Conservation (phyloP, 2,888 invertebrate species). For the Odontothrips loti region DNA sequence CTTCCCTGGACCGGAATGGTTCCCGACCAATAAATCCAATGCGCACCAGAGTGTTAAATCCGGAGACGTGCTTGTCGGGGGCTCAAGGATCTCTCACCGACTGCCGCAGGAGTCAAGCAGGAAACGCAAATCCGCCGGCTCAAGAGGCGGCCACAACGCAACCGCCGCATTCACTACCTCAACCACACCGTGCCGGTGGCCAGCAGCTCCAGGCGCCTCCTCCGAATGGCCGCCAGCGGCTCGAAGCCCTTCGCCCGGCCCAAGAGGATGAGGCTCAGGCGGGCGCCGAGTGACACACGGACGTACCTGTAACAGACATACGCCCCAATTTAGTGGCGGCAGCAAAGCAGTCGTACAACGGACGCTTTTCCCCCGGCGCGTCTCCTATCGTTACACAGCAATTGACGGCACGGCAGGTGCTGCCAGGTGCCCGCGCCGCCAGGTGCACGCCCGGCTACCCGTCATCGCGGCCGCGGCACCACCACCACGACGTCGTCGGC, state of each 20-base stretch:
- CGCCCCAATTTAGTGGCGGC: not conserved
- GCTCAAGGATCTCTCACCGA: no score
- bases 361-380: not conserved
- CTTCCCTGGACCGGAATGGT: not conserved
- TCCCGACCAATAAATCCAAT: no score
- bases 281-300: not conserved
- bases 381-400: not conserved
- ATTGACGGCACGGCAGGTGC: not conserved
- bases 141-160: not conserved
- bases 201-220: not conserved
- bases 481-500: not conserved
- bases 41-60: not conserved
- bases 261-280: not conserved
- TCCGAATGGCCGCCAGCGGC: not conserved
- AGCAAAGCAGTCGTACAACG: no score
- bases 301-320: conserved; percentile 18
- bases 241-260: not conserved
- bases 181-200: not conserved
- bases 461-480: not conserved
- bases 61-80: not conserved
- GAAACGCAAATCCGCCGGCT: not conserved
- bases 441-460: not conserved
- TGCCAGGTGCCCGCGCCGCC: not conserved
- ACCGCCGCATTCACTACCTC: not conserved
- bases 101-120: not conserved